Evolutionary conservation across 2,888 invertebrate genomes (phyloP), one percentile per base, ranked within the genome.

Genomic region (Bedellia somnulentella): DNA sequence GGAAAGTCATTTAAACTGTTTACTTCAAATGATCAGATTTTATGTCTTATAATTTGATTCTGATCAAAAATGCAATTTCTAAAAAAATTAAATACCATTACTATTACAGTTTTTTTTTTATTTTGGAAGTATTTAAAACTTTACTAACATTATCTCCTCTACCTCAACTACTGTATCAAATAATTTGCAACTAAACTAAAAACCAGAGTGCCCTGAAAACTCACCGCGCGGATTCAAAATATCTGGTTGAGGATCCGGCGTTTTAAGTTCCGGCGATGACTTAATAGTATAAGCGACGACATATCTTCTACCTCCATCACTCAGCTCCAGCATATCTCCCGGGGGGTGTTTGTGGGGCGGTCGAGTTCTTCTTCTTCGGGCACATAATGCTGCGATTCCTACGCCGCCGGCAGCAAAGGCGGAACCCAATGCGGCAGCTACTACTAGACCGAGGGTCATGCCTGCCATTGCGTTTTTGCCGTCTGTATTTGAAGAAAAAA

Each of bases 211-310:
- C n/a, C n/a, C n/a, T n/a, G n/a, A n/a, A n/a, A n/a, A n/a, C n/a
- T 62, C 58, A 81, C 85, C 83, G 75, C 84, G 79, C 43, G 89
- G 86, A 57, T 86, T 90, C 41, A 91, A 78, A 47, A 91, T 90
- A 57, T 91, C 87, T 12, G 87, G 87, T 43, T 87, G 87, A 18
- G 82, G 81, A 45, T 82, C 82, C 18, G 80, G 80, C n/a, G 81
- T 81, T 40, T 76, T 77, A 2, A 54, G 42, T 15, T 75, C 75
- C 2, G 66, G 64, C 0, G 81, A 79, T 9, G 86, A 85, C 53
- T 91, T 90, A 38, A 91, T 79, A 8, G 90, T 90, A 45, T 91
- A 91, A 8, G 90, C 89, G 12, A 91, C 90, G 23, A 91, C 90
- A 49, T 90, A 89, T 41, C 89, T 80, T 44, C 89, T 83, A 43